Conservation (phyloP, 2,113 vertebrate genomes). For the Proterorhinus semilunaris region DNA sequence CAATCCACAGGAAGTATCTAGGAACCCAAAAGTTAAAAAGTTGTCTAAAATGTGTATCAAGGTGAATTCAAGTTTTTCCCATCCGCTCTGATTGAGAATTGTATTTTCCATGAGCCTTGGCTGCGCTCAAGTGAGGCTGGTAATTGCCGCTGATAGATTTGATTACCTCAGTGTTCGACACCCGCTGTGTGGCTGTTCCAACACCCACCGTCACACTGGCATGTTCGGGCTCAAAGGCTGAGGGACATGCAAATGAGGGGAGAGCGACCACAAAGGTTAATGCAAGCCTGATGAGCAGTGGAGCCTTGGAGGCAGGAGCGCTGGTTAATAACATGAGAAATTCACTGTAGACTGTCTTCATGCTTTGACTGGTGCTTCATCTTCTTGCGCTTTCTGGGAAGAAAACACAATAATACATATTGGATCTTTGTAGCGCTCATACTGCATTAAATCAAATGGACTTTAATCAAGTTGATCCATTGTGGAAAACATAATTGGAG, state of each 20-base stretch:
- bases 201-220: conserved; percentile 23
- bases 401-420: background rate
- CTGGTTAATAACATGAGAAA: conserved; percentile 43
- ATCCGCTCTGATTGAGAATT: background rate
- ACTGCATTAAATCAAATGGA: too few relatives aligned
- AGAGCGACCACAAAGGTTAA: conserved; percentile 51
- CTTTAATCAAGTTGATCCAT: too few relatives aligned
- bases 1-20: too few relatives aligned
- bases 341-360: background rate
- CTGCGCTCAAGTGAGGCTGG: conserved; percentile 29
- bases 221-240: conserved; percentile 14
- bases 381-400: background rate
- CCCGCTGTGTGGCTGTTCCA: conserved; percentile 20
- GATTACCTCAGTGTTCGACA: conserved; percentile 43
- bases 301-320: conserved; percentile 30
- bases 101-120: conserved; percentile 10
- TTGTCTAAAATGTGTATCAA: background rate
- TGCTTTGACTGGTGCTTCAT: conserved; percentile 6
- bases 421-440: too few relatives aligned
- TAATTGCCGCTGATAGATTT: conserved; percentile 47
- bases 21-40: background rate
- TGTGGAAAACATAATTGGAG: too few relatives aligned
- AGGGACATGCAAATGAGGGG: conserved; percentile 15
- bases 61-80: background rate
- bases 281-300: conserved; percentile 54